Evolutionary conservation across 2,113 vertebrate genomes (phyloP).

Genomic region (Falcunculus frontatus): DNA sequence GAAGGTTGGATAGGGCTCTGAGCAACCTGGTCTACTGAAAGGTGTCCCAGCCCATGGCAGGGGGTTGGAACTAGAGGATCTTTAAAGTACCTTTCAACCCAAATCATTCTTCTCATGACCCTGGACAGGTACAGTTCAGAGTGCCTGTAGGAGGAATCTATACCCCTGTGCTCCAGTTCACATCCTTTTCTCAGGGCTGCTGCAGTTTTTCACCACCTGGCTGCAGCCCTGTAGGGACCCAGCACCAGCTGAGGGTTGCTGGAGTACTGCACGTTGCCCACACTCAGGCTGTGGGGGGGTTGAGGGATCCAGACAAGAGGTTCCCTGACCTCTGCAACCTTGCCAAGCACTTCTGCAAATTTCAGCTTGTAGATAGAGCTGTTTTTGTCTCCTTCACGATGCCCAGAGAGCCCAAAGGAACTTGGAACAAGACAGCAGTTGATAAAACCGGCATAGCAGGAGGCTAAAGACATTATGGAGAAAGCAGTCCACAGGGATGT

Average conservation of each 20-base stretch:
- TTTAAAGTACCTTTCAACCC: not conserved
- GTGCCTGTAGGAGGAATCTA: not conserved
- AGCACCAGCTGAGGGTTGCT: fast-evolving
- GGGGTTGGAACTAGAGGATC: not conserved
- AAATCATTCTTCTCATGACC: not conserved
- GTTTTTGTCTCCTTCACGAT: fast-evolving
- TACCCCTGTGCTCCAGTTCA: not conserved
- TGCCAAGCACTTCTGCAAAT: not conserved
- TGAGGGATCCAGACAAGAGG: not conserved
- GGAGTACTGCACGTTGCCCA: fast-evolving
- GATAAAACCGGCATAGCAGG: not conserved
- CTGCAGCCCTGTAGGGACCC: not conserved
- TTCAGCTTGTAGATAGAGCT: not conserved
- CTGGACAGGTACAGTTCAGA: not conserved
- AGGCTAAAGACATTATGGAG: not conserved
- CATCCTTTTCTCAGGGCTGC: not conserved
- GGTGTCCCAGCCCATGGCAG: not conserved
- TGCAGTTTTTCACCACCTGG: not conserved
- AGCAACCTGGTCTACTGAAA: not conserved
- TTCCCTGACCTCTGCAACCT: not conserved
- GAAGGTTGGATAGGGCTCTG: not conserved
- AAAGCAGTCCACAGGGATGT: not conserved
- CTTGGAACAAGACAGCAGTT: not conserved
- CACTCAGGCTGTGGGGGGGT: fast-evolving
- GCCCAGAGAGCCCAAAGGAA: not conserved